Evolutionary conservation across 2,113 vertebrate genomes (phyloP), one percentile per base, ranked within the genome.

Genomic region (Callocephalon fimbriatum): DNA sequence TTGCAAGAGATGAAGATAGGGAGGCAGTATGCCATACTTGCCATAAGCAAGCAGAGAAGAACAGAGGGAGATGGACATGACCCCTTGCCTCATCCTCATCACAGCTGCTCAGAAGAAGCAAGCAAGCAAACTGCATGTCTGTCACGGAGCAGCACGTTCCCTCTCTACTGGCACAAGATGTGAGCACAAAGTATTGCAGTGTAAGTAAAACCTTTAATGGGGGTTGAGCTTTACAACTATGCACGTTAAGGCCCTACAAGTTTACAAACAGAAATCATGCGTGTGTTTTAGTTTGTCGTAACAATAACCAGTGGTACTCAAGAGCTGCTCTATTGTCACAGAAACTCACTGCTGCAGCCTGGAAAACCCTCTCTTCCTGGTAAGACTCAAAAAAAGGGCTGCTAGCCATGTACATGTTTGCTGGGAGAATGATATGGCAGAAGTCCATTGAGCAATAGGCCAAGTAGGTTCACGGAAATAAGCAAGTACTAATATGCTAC

Each of bases 391-490:
- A 58, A 53, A 35, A 72, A 90, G 62, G 9, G 8, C 37, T 83
- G 32, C 50, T 83, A 45, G n/a, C n/a, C 2, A 0, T 9, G 9
- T 73, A 2, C 17, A 2, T 29, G 44, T 23, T 58, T 0, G 0
- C 17, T 45, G 44, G 31, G 37, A 18, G 90, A 88, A 68, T 25
- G 66, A 26, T 20, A 12, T 2, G 21, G 47, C 70, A 23, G 27
- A 61, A 75, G 25, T 37, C 37, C 27, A 10, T 53, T 38, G 40
- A 82, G 53, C 51, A 75, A 29, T 4, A 79, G 15, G 15, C 44
- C 18, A 56, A 32, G 31, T 4, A 67, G 37, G 59, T 59, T 19
- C 17, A 7, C 17, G 31, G 77, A 53, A 47, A 78, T 63, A 27
- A 26, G n/a, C n/a, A 85, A 37, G 35, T 8, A 58, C 12, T 58